Evolutionary conservation across 2,888 invertebrate species (phyloP), one percentile per base, ranked within the genome.

Genomic region (Calameuta filiformis): DNA sequence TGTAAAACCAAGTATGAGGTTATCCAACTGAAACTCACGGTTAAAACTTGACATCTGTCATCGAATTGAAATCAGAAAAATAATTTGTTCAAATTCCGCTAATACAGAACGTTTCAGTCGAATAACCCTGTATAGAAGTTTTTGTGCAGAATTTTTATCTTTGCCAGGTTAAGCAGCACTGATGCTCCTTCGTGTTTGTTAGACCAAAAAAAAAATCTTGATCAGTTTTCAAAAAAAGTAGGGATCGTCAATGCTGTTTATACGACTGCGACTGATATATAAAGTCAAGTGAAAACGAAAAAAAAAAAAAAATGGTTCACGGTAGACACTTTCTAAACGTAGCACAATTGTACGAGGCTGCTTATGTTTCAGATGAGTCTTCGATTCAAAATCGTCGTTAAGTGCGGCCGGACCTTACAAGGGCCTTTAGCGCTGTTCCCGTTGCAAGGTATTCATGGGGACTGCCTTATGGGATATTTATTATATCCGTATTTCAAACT

Each of bases 361-460:
- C 91, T 91, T 91, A 90, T 91, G 91, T 91, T 91, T 91, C 91
- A 91, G 91, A 91, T 91, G 89, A 88, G 87, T 89, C 90, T 87
- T 87, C 90, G 85, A 89, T 88, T 89, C 88, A 86, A 89, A 78
- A 88, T 88, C 88, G 89, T 85, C 87, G 86, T 90, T 89, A 90
- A 89, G 87, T 87, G 87, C 86, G 86, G 88, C 86, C 82, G 91
- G 91, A 90, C 87, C 88, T 87, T 84, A 87, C 88, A 85, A 86
- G 90, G 89, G 91, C 90, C 88, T 85, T 89, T 88, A 89, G 90
- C 89, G 88, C 90, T 88, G 91, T 89, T 90, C 90, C 90, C 91
- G 90, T 90, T 91, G 89, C 91, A 91, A 91, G 91, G 91, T 91
- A 91, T 91, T 91, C 91, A 90, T 89, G 89, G 90, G 90, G 87